These are phyloP conservation scores for Trichacis sp. DNA, from an alignment of 2,888 invertebrate genomes.

Conservation along the genomic window DNA sequence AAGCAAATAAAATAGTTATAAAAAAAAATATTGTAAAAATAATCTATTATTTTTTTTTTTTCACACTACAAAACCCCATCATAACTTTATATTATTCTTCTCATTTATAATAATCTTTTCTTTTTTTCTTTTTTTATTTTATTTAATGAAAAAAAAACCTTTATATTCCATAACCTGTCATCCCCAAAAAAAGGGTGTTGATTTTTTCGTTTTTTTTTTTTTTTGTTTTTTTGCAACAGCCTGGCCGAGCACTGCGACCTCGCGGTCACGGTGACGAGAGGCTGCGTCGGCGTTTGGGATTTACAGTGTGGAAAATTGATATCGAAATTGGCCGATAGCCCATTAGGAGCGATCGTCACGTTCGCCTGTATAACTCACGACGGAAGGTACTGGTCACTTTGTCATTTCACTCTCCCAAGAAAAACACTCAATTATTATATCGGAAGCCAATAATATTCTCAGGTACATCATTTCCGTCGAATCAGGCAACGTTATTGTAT, in stretches of 20 bases:
- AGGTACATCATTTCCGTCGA: constrained; percentile 89
- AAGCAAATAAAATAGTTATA: too few species aligned
- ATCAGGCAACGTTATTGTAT: constrained; percentile 90
- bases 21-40: too few species aligned
- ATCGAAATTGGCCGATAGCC: constrained; percentile 89
- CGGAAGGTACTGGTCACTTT: constrained; percentile 73
- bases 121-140: constrained; percentile 1
- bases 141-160: constrained; percentile 5
- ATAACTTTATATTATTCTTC: neutral
- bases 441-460: neutral
- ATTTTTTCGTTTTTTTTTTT: too few species aligned
- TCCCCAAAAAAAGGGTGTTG: too few species aligned
- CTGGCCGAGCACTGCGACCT: constrained; percentile 82
- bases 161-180: too few species aligned
- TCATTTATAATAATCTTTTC: neutral
- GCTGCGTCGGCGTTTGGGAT: constrained; percentile 96
- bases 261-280: constrained; percentile 93
- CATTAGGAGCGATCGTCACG: constrained; percentile 93
- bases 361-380: constrained; percentile 90
- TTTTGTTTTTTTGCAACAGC: constrained; percentile 66
- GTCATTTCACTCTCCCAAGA: too few species aligned
- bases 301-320: constrained; percentile 86
- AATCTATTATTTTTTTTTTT: too few species aligned
- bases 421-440: too few species aligned
- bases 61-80: too few species aligned